Evolutionary conservation across 2,113 vertebrate genomes (phyloP).

Genomic region (Sphaerodactylus townsendi): DNA sequence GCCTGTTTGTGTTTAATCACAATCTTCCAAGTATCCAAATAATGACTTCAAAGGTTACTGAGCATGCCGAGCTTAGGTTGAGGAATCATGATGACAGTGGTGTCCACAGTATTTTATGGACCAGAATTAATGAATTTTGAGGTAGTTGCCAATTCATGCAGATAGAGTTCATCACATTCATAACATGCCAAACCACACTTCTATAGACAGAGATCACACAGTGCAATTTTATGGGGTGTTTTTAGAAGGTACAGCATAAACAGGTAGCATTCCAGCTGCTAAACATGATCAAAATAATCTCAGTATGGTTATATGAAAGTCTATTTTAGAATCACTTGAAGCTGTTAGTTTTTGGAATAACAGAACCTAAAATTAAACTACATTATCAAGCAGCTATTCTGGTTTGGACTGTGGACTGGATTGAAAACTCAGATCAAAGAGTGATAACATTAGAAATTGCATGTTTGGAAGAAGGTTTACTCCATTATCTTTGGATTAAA

Average conservation of each 20-base stretch:
- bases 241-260: conserved; percentile 53
- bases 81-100: background rate
- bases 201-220: background rate
- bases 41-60: conserved; percentile 18
- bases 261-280: conserved; percentile 45
- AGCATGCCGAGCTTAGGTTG: conserved; percentile 8
- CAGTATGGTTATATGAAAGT: conserved; percentile 63
- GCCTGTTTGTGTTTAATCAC: conserved; percentile 31
- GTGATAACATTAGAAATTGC: no score
- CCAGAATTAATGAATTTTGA: conserved; percentile 32
- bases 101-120: conserved; percentile 12
- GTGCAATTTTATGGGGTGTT: conserved; percentile 16
- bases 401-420: no score
- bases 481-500: no score
- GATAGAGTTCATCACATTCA: conserved; percentile 17
- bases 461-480: no score
- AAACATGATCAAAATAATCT: conserved; percentile 43
- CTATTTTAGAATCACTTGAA: conserved; percentile 78
- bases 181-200: background rate
- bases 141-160: background rate
- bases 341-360: conserved; percentile 73
- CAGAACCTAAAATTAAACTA: no score
- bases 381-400: no score
- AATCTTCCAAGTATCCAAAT: conserved; percentile 22
- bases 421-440: no score